Evolutionary conservation across 2,888 invertebrate species (phyloP), one percentile per base, ranked within the genome.

Genomic region (Eupithecia abbreviata): DNA sequence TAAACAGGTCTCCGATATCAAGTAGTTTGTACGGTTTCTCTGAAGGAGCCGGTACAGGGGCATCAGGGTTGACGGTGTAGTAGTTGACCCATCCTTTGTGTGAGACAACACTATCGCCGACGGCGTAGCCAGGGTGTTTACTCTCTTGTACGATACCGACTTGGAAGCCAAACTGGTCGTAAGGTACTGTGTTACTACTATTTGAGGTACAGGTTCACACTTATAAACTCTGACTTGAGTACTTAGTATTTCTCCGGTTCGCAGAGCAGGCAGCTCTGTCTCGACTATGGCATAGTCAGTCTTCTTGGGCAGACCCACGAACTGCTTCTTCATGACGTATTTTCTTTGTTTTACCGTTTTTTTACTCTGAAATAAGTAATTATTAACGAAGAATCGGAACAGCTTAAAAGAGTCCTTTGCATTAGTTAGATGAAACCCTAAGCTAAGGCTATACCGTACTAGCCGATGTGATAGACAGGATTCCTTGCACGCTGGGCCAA

Each of bases 261-360:
- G 90, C 1, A 97, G 81, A 12, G 94, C 85, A 6, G 96, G 96
- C 30, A 97, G 85, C 71, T 96, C 95, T 83, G 96, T 96, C 84
- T 96, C 96, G 0, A 95, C 93, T 6, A 97, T 80, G 80, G 95
- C 90, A 30, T 96, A 93, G 87, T 97, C 96, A 0, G 93, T 88
- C 55, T 88, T 84, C 83, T 96, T 96, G 0, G 96, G 96, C 49
- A 92, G 87, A 0, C 96, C 96, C 45, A 95, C 87, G 83, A 96
- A 96, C 74, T 94, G 89, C 79, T 95, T 95, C 6, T 89, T 93
- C 4, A 96, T 87, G 5, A 96, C 91, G 85, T 95, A 96, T 85
- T 95, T 96, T 83, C 94, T 95, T 18, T 95, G 95, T 73, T 92
- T 93, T 41, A 95, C 92, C 94, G 95, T 95, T 73, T 12, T 30